phyloP scores from a whole-genome alignment of 2,888 invertebrate species.

The Epistrophe grossulariae region DNA sequence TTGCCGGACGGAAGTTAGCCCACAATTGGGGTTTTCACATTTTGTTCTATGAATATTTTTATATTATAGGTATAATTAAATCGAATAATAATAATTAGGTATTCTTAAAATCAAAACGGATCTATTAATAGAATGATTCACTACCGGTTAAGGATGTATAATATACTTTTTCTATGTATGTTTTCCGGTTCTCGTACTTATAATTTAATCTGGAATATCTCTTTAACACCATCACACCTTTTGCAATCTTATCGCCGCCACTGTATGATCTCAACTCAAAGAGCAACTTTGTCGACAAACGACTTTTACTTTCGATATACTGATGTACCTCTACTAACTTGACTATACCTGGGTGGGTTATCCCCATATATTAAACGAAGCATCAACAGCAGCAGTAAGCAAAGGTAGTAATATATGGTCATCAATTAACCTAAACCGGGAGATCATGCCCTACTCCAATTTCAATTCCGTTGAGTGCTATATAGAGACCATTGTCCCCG shows the following conservation, averaged over 20 bases:
- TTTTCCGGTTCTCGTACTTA: not conserved
- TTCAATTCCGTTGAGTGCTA: conserved; percentile 18
- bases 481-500: not conserved
- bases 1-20: conserved; percentile 7
- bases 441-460: conserved; percentile 37
- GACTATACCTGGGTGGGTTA: conserved; percentile 10
- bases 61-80: not conserved
- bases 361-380: not conserved
- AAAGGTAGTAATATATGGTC: not conserved
- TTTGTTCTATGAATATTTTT: conserved; percentile 13
- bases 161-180: not conserved
- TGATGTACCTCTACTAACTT: not conserved
- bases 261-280: conserved; percentile 10
- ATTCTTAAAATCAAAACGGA: conserved; percentile 32
- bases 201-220: conserved; percentile 48
- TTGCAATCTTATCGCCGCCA: not conserved
- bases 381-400: not conserved
- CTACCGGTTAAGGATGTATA: conserved; percentile 50
- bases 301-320: conserved; percentile 51
- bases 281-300: conserved; percentile 4
- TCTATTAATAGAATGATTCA: conserved; percentile 50
- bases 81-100: not conserved
- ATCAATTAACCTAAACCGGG: conserved; percentile 24
- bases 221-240: conserved; percentile 23
- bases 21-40: conserved; percentile 12